Evolutionary conservation across 2,797 vertebrate genomes (phyloP).

Genomic region (Taenioides sp.): DNA sequence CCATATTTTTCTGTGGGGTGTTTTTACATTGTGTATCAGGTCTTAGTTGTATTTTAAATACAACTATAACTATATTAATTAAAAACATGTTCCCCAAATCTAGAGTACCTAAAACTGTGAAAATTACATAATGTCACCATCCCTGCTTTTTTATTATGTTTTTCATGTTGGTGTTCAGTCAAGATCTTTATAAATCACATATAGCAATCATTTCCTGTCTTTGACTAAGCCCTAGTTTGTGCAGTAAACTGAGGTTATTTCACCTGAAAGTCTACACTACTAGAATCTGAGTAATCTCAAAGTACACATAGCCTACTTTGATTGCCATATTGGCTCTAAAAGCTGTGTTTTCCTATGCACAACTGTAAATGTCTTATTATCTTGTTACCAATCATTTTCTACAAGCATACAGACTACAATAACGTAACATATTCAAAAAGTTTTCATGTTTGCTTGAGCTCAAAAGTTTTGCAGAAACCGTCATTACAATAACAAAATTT

Average conservation of each 20-base stretch:
- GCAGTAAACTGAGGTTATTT: slow-evolving; percentile 10
- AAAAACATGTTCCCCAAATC: slow-evolving; percentile 21
- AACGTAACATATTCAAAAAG: too few relatives aligned
- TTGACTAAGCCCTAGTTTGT: neutral
- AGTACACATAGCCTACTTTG: slow-evolving; percentile 2
- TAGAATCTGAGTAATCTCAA: slow-evolving; percentile 13
- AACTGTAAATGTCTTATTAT: slow-evolving; percentile 16
- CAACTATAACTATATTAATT: slow-evolving; percentile 31
- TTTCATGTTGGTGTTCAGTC: neutral
- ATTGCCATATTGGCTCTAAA: slow-evolving; percentile 23
- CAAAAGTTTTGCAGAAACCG: neutral
- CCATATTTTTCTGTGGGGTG: slow-evolving; percentile 25
- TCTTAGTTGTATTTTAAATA: slow-evolving; percentile 32
- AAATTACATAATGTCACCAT: slow-evolving; percentile 24
- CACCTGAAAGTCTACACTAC: slow-evolving; percentile 5
- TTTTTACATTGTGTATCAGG: slow-evolving; percentile 18
- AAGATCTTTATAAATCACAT: neutral
- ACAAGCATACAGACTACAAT: too few relatives aligned
- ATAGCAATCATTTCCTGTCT: neutral
- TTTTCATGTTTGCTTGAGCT: neutral
- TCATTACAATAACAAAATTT: neutral
- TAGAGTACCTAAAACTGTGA: slow-evolving; percentile 21
- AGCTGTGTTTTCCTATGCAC: slow-evolving; percentile 32
- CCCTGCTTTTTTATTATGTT: slow-evolving; percentile 2
- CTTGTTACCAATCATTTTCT: neutral